Evolutionary conservation across 1,140 invertebrate genomes (phyloP).

Genomic region (Drosophila yakuba): DNA sequence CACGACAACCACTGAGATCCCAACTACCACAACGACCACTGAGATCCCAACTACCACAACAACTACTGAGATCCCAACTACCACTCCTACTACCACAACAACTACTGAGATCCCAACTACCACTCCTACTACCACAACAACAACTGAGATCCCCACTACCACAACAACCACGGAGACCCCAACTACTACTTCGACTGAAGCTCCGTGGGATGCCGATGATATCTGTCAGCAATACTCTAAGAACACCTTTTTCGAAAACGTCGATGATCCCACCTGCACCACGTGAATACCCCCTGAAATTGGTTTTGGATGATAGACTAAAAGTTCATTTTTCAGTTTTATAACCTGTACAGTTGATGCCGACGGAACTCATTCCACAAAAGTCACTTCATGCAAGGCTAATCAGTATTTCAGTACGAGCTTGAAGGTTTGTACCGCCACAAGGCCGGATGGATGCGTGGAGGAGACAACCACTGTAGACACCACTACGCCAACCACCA

Average conservation of each 20-base stretch:
- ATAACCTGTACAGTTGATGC: conserved; percentile 8
- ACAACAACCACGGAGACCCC: conserved; percentile 1
- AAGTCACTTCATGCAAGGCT: background rate
- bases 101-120: conserved; percentile 2
- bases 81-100: background rate
- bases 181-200: background rate
- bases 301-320: background rate
- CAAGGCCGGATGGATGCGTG: conserved; percentile 18
- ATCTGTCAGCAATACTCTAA: conserved; percentile 6
- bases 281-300: conserved; percentile 18
- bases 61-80: conserved; percentile 1
- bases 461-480: conserved; percentile 7
- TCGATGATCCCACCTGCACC: conserved; percentile 33
- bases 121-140: conserved; percentile 7
- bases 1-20: conserved; percentile 8
- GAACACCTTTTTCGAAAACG: conserved; percentile 7
- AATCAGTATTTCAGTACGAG: conserved; percentile 5
- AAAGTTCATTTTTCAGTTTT: background rate
- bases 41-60: background rate
- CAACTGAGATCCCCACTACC: background rate
- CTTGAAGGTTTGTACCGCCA: conserved; percentile 6
- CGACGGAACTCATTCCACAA: background rate
- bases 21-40: conserved; percentile 1
- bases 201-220: conserved; percentile 11
- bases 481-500: conserved; percentile 1